Conservation (phyloP, 37 sponge, comb jelly and placozoan species). For the Aplysina aerophoba region DNA sequence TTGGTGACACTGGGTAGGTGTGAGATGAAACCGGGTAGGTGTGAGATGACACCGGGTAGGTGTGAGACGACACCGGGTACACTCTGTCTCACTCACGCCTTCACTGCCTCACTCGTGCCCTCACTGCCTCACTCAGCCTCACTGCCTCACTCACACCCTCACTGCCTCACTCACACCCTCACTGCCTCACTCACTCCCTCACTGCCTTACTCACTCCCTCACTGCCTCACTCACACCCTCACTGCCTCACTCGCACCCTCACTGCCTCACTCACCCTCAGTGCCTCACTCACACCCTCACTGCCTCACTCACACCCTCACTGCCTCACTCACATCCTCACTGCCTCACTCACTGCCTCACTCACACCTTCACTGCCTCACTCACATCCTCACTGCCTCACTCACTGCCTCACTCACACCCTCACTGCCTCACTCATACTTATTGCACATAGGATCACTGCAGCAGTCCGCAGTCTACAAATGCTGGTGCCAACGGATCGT, state of each 20-base stretch:
- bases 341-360: conserved; percentile 1
- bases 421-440: background rate
- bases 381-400: no score
- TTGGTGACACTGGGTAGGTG: conserved; percentile 55
- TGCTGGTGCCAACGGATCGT: conserved; percentile 75
- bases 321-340: no score
- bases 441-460: conserved; percentile 37
- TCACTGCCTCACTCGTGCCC: no score
- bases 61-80: conserved; percentile 44
- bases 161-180: background rate
- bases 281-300: background rate
- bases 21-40: background rate
- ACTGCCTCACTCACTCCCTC: conserved; percentile 8
- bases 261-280: background rate
- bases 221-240: no score
- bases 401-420: background rate
- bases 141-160: no score
- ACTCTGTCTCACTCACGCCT: background rate
- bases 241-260: no score
- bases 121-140: no score
- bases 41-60: background rate
- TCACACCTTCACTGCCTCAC: background rate
- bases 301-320: no score
- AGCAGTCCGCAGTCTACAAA: conserved; percentile 65
- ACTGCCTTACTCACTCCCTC: no score